Evolutionary conservation across 1,140 invertebrate species (phyloP).

Genomic region (Apis cerana): DNA sequence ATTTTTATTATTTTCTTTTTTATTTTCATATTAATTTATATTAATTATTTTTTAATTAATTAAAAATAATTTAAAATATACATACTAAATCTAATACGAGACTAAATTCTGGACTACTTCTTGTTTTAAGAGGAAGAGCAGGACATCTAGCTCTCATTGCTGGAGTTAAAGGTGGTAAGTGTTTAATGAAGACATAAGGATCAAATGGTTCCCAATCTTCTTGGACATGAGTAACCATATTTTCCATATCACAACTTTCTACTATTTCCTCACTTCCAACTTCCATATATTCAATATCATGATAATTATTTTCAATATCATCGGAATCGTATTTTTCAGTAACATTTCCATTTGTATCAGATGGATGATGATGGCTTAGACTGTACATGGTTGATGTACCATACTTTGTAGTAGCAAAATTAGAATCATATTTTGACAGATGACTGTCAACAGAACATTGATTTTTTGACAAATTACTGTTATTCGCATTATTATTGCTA

Average conservation of each 20-base stretch:
- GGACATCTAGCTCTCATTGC: slow-evolving; percentile 93
- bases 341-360: slow-evolving; percentile 75
- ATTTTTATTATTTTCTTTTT: not conserved
- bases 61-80: slow-evolving; percentile 48
- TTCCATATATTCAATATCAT: slow-evolving; percentile 78
- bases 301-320: slow-evolving; percentile 73
- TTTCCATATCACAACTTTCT: slow-evolving; percentile 82
- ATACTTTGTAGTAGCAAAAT: slow-evolving; percentile 63
- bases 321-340: slow-evolving; percentile 73
- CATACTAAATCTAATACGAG: slow-evolving; percentile 92
- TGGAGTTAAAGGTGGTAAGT: slow-evolving; percentile 93
- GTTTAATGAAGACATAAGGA: slow-evolving; percentile 95
- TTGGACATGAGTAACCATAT: slow-evolving; percentile 83
- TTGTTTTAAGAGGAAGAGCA: slow-evolving; percentile 94
- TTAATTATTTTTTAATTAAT: slow-evolving; percentile 5
- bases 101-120: slow-evolving; percentile 96
- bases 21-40: not conserved
- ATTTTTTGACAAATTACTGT: slow-evolving; percentile 66
- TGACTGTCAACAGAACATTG: slow-evolving; percentile 63
- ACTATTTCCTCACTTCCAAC: slow-evolving; percentile 79
- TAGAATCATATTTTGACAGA: slow-evolving; percentile 70
- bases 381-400: slow-evolving; percentile 65
- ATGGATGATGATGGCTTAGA: slow-evolving; percentile 62
- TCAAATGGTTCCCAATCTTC: slow-evolving; percentile 92
- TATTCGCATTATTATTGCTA: slow-evolving; percentile 75